phyloP scores from a whole-genome alignment of 2,797 vertebrate genomes.

The Alfaro cultratus region DNA sequence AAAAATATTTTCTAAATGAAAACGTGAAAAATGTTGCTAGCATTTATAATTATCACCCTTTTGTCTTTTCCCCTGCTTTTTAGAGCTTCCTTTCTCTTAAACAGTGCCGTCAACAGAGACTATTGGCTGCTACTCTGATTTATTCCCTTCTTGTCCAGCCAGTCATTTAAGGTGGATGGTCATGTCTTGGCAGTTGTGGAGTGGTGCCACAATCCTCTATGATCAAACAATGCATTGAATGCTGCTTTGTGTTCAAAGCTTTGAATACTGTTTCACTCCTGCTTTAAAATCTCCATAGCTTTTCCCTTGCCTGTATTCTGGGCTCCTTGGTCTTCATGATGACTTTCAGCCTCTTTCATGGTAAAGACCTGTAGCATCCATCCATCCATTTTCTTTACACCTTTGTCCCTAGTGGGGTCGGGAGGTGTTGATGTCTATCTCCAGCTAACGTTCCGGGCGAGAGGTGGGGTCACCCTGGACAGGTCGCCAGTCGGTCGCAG shows the following conservation, averaged over 20 bases:
- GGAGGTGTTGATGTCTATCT: no score
- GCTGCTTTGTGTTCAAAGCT: not conserved
- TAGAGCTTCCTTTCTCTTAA: not conserved
- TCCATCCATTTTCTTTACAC: no score
- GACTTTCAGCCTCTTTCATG: not conserved
- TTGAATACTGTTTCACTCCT: not conserved
- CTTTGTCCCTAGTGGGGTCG: no score
- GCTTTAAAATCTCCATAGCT: not conserved
- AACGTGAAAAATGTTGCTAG: not conserved
- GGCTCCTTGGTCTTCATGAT: not conserved
- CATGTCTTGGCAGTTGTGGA: not conserved
- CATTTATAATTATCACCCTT: not conserved
- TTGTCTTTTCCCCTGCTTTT: not conserved
- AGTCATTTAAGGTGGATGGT: not conserved
- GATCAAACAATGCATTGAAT: not conserved
- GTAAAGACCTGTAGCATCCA: not conserved
- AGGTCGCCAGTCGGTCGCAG: no score
- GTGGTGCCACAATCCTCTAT: not conserved
- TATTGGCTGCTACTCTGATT: not conserved
- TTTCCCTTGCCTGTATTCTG: not conserved
- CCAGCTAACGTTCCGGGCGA: no score
- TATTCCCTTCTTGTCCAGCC: not conserved
- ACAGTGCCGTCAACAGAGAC: not conserved
- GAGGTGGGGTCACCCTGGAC: no score
- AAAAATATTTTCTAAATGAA: not conserved